A percentile compares a stretch with the other conserved stretches of the same genome.
Conservation (phyloP, 2,888 invertebrate species). For the Synanthedon tipuliformis region DNA sequence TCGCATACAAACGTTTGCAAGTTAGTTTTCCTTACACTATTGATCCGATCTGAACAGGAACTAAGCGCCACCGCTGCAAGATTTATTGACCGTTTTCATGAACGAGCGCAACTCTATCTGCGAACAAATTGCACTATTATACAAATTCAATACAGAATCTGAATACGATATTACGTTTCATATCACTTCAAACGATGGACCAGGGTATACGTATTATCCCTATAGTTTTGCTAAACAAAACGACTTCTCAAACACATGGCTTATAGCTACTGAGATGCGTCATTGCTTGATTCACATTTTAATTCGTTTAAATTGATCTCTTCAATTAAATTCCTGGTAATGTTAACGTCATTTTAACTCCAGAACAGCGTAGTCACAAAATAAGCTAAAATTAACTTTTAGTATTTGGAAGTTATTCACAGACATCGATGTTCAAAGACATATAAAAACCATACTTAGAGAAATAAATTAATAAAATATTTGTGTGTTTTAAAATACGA, state of each 20-base stretch:
- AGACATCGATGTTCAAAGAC: too few species aligned
- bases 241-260: neutral
- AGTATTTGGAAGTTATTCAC: too few species aligned
- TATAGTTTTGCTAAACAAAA: neutral
- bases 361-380: too few species aligned
- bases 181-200: neutral
- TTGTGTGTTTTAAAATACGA: too few species aligned
- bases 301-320: neutral
- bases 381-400: too few species aligned
- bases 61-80: slow-evolving; percentile 4
- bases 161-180: neutral
- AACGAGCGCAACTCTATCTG: slow-evolving; percentile 7
- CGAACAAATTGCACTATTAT: slow-evolving; percentile 6
- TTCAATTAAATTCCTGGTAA: neutral
- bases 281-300: slow-evolving; percentile 5
- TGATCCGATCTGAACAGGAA: slow-evolving; percentile 4
- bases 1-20: neutral
- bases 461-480: too few species aligned
- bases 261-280: slow-evolving; percentile 4
- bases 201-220: neutral
- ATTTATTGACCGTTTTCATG: slow-evolving; percentile 5
- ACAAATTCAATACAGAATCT: neutral
- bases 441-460: too few species aligned
- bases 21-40: slow-evolving; percentile 10
- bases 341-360: neutral